A percentile compares a stretch with the other conserved stretches of the same genome.
phyloP scores from a whole-genome alignment of 2,113 vertebrate species.

The Perca schrenkii region DNA sequence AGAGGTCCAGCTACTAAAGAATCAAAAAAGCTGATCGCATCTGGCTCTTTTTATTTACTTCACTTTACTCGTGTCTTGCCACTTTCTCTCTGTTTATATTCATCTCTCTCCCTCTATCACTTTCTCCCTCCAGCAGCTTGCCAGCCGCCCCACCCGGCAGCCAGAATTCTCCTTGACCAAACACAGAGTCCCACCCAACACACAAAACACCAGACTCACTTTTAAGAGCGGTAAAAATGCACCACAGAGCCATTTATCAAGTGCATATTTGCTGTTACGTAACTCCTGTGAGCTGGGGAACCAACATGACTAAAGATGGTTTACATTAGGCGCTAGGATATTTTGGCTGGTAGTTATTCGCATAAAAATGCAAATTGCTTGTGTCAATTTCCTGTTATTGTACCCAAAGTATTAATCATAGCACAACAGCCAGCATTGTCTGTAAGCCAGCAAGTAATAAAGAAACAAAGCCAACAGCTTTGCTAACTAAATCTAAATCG shows the following conservation, averaged over 20 bases:
- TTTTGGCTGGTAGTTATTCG: conserved; percentile 54
- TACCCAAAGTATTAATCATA: conserved; percentile 71
- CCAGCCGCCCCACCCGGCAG: conserved; percentile 42
- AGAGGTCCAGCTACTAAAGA: conserved; percentile 15
- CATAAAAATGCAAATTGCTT: conserved; percentile 62
- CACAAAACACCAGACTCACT: conserved; percentile 55
- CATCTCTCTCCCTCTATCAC: neutral
- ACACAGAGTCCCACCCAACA: conserved; percentile 49
- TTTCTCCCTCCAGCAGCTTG: conserved; percentile 25
- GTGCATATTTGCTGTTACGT: conserved; percentile 47
- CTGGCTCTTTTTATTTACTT: conserved; percentile 25
- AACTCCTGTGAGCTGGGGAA: conserved; percentile 57
- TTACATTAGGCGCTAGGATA: conserved; percentile 61
- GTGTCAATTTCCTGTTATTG: conserved; percentile 74
- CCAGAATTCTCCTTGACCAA: conserved; percentile 43
- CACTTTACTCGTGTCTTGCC: neutral
- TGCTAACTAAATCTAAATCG: conserved; percentile 60
- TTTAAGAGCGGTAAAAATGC: conserved; percentile 32
- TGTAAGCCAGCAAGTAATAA: conserved; percentile 57
- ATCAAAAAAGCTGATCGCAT: conserved; percentile 14
- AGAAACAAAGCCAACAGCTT: conserved; percentile 61
- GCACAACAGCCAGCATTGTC: conserved; percentile 67
- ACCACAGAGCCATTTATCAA: conserved; percentile 39
- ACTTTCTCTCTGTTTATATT: conserved; percentile 9
- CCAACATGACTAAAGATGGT: conserved; percentile 67